Evolutionary conservation across 2,113 vertebrate species (phyloP), one percentile per base, ranked within the genome.

Genomic region (Zeus faber): DNA sequence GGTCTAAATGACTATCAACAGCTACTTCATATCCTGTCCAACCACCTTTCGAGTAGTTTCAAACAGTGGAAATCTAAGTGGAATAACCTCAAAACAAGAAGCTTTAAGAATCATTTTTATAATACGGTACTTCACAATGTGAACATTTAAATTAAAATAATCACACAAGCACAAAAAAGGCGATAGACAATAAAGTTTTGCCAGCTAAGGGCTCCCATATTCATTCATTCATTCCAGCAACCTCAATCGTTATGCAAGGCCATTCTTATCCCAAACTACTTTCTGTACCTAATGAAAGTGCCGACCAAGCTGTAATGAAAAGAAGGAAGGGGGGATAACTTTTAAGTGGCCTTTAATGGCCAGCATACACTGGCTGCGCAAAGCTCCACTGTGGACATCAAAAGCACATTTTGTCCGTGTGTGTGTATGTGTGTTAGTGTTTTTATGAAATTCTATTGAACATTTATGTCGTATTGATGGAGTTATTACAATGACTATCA

Each of bases 291-390:
- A 67, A 70, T 74, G 62, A 58, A 76, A 74, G 47, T 39, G 35
- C 49, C 23, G 14, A 65, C 25, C 49, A 54, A 62, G 58, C 65
- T 65, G 63, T 57, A 62, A 70, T 65, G 56, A 53, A 66, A 70
- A 66, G 26, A 39, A 62, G 40, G 61, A 40, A 45, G 37, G 61
- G 56, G 58, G 62, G 56, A 69, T 33, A 67, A 67, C 55, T 74
- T 65, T 56, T 72, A 71, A 74, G 65, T 69, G 67, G 62, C 47
- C 67, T 74, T 80, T 67, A 65, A 78, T 74, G 67, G 45, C 57
- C 24, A 9, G 64, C 49, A 79, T 79, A 67, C 72, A 53, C 43
- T 64, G 72, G 55, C 57, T 78, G 26, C 74, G 61, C 70, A 74
- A 81, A 77, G 54, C 56, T 49, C 46, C 41, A 72, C 45, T 40